Evolutionary conservation across 2,888 invertebrate species (phyloP), one percentile per base, ranked within the genome.

Genomic region (Leptopilina myrica): DNA sequence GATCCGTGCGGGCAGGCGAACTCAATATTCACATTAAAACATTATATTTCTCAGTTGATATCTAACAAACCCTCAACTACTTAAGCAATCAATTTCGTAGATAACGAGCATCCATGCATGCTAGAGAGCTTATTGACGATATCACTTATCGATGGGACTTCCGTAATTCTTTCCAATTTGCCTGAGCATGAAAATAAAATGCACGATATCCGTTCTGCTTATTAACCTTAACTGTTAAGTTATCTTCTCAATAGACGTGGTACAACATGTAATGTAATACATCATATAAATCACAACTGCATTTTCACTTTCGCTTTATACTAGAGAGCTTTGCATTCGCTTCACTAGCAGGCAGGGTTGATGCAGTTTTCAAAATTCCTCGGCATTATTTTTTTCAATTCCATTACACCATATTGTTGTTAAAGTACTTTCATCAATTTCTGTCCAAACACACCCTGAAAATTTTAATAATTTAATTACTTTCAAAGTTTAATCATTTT

Each of bases 201-300:
- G 69, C 53, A 69, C 69, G 69, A n/a, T 49, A 69, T 69, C 53
- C 69, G 69, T 69, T 69, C 69, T 53, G 69, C 69, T 69, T 69
- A 69, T 69, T 69, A 33, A 33, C 49, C 69, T 14, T 69, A 69
- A 69, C 53, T 53, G 69, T 3, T 33, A 20, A 69, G 69, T 20
- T 69, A 15, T 15, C 46, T 62, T 62, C 20, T 62, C n/a, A 62
- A 62, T 62, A 62, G 15, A 62, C n/a, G 9, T n/a, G 59, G 6
- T 59, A 59, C 49, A 49, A 49, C 12, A 49, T 49, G 11, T 49
- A 49, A 49, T 49, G 49, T 49, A 11, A 49, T 49, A 33, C 33
- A 33, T 33, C 33, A 33, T 33, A 1, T 7, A 49, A 49, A 49
- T 49, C 11, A 1, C 20, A 9, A 49, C 49, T 49, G 4, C 9